phyloP scores from a whole-genome alignment of 2,113 vertebrate genomes.

The Aegithalos caudatus region DNA sequence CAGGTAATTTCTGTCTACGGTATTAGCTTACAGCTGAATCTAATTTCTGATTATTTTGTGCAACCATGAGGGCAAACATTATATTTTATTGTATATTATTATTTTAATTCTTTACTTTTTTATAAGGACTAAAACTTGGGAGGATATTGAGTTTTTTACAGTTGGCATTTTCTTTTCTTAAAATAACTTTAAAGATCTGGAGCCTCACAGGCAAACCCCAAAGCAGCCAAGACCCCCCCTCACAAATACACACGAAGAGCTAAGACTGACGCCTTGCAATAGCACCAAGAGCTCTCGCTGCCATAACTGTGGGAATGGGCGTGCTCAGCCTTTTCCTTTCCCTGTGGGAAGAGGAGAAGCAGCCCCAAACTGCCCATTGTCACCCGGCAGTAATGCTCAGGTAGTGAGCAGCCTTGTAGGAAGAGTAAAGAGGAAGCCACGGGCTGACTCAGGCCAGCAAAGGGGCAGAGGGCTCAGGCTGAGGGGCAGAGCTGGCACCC shows the following conservation, averaged over 20 bases:
- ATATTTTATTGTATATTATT: background rate
- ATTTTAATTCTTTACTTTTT: background rate
- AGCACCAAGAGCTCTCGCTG: background rate
- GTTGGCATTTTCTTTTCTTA: background rate
- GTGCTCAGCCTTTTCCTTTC: background rate
- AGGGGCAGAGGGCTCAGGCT: background rate
- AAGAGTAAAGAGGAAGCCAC: fast-evolving
- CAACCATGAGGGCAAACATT: background rate
- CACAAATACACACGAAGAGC: background rate
- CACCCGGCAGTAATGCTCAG: background rate
- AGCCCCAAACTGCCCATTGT: fast-evolving
- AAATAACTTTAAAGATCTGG: background rate
- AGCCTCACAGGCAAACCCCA: background rate
- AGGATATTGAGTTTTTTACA: background rate
- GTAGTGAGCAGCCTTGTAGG: background rate
- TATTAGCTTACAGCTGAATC: background rate
- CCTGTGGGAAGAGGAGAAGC: background rate
- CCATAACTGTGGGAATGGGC: background rate
- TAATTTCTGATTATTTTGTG: background rate
- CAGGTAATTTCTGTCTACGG: background rate
- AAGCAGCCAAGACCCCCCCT: background rate
- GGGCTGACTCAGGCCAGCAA: background rate
- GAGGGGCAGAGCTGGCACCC: background rate
- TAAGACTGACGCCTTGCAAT: fast-evolving
- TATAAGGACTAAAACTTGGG: background rate